Conservation (phyloP, 2,888 invertebrate genomes). For the Tenthredo notha region DNA sequence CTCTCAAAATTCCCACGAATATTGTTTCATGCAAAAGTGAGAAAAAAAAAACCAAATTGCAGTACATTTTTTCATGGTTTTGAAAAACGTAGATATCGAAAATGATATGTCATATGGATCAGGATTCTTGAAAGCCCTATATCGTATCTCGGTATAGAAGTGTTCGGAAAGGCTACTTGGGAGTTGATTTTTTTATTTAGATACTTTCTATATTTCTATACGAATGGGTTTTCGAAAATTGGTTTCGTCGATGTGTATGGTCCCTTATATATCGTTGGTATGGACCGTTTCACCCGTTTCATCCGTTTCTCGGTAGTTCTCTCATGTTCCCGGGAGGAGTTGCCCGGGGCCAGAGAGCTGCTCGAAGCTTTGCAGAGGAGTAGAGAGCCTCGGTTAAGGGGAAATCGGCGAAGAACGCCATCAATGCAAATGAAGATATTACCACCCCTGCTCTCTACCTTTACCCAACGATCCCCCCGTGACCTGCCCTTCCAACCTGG, state of each 20-base stretch:
- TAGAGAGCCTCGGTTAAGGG: constrained; percentile 39
- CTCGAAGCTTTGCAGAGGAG: not conserved
- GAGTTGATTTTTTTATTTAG: not conserved
- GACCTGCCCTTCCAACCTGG: constrained; percentile 49
- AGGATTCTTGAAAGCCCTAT: no score
- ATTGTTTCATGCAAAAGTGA: no score
- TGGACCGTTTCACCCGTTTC: constrained; percentile 19
- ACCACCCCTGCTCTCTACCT: constrained; percentile 48
- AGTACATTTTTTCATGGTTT: no score
- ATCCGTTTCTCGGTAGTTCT: not conserved
- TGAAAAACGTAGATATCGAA: no score
- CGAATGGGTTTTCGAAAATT: not conserved
- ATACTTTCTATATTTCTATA: not conserved
- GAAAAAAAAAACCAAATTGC: no score
- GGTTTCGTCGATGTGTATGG: not conserved
- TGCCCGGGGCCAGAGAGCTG: constrained; percentile 36
- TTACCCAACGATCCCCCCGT: constrained; percentile 50
- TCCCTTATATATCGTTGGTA: constrained; percentile 2
- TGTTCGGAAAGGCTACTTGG: not conserved
- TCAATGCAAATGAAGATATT: constrained; percentile 68
- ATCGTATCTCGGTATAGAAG: no score
- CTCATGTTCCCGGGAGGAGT: constrained; percentile 15
- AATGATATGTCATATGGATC: no score
- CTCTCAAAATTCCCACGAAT: no score
- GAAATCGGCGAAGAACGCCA: constrained; percentile 59